These are phyloP conservation scores for Nicator chloris DNA, from an alignment of 2,113 vertebrate genomes.

Conservation along the genomic window DNA sequence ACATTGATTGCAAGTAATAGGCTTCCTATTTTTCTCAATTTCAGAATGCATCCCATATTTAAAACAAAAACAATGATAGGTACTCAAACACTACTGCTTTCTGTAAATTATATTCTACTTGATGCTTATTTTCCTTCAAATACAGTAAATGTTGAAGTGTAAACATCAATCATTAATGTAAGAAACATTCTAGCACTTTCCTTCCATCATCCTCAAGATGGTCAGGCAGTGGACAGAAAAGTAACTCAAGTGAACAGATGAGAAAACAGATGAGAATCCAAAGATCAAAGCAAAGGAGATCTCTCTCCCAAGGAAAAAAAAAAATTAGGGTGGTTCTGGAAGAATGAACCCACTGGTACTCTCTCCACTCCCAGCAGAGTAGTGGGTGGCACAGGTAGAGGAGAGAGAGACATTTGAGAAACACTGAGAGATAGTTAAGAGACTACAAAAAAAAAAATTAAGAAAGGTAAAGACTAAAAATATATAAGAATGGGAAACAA, in stretches of 20 bases:
- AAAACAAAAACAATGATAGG: not conserved
- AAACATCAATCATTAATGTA: not conserved
- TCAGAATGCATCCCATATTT: not conserved
- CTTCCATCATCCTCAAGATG: not conserved
- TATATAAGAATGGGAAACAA: not conserved
- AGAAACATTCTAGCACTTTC: not conserved
- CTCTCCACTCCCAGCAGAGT: not conserved
- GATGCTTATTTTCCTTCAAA: not conserved
- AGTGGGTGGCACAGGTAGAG: not conserved
- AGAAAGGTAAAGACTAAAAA: not conserved
- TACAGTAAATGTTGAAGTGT: not conserved
- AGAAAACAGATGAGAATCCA: slow-evolving; percentile 7
- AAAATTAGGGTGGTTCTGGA: not conserved
- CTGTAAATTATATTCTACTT: not conserved
- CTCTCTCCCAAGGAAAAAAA: not conserved
- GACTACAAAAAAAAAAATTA: not conserved
- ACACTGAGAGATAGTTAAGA: not conserved
- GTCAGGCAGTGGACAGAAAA: not conserved
- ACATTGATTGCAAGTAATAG: not conserved
- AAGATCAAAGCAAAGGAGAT: slow-evolving; percentile 13
- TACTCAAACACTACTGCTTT: not conserved
- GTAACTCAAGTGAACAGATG: not conserved
- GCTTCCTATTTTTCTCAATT: not conserved
- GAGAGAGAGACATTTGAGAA: not conserved
- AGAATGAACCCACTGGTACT: slow-evolving; percentile 1